Evolutionary conservation across 1,140 invertebrate species (phyloP).

Genomic region (Centruroides vittatus): DNA sequence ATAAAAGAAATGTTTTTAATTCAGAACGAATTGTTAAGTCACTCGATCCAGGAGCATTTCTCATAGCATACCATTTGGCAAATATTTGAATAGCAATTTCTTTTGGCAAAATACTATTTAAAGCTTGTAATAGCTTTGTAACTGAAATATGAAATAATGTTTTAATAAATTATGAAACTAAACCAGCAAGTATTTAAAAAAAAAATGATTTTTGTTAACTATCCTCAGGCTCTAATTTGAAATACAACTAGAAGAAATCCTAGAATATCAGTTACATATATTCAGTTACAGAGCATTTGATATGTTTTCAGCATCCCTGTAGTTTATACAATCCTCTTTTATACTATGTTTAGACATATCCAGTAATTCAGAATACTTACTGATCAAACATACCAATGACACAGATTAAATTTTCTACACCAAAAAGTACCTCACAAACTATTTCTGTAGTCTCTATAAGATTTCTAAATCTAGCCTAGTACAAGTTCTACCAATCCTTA

Average conservation of each 20-base stretch:
- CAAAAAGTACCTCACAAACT: too few relatives aligned
- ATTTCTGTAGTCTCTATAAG: too few relatives aligned
- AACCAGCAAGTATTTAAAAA: neutral
- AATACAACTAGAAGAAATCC: neutral
- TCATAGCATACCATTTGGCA: slow-evolving; percentile 67
- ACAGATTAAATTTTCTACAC: too few relatives aligned
- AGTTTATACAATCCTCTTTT: too few relatives aligned
- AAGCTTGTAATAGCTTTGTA: slow-evolving; percentile 45
- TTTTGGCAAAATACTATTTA: slow-evolving; percentile 55
- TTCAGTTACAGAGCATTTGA: neutral
- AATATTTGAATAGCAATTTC: slow-evolving; percentile 60
- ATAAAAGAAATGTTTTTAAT: slow-evolving; percentile 59
- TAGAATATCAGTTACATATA: neutral
- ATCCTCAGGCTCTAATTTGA: too few relatives aligned
- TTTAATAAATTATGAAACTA: neutral
- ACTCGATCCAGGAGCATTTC: slow-evolving; percentile 71
- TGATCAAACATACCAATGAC: too few relatives aligned
- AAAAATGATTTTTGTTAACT: too few relatives aligned
- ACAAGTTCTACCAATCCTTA: too few relatives aligned
- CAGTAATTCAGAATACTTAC: too few relatives aligned
- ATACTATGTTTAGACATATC: too few relatives aligned
- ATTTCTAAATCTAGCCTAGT: too few relatives aligned
- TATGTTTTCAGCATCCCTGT: too few relatives aligned
- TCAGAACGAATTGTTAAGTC: slow-evolving; percentile 60
- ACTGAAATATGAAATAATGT: slow-evolving; percentile 5